phyloP scores from a whole-genome alignment of 2,113 vertebrate species.

The Cathartes aura region DNA sequence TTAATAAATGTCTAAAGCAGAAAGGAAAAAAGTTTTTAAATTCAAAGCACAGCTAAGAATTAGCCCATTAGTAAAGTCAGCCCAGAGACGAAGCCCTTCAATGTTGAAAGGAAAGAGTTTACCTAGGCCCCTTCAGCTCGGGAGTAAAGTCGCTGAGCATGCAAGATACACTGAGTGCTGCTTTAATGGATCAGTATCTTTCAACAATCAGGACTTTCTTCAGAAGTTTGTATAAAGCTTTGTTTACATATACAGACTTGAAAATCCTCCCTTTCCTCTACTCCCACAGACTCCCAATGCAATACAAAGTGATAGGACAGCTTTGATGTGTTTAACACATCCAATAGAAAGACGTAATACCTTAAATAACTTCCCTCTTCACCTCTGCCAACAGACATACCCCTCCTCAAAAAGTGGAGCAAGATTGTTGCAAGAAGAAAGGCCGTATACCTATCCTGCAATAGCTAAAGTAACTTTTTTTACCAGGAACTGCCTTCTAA shows the following conservation, averaged over 20 bases:
- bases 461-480: not conserved
- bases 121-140: not conserved
- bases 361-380: not conserved
- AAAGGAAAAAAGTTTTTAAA: not conserved
- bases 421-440: not conserved
- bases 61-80: not conserved
- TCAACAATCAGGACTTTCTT: conserved; percentile 20
- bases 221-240: conserved; percentile 10
- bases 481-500: not conserved
- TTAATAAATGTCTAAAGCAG: not conserved
- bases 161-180: not conserved
- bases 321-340: conserved; percentile 34
- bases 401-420: not conserved
- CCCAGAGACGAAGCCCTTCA: not conserved
- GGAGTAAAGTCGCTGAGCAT: not conserved
- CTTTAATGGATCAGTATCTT: not conserved
- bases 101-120: not conserved
- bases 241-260: conserved; percentile 51
- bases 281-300: conserved; percentile 7
- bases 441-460: rapidly evolving
- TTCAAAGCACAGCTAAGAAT: not conserved
- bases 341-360: not conserved
- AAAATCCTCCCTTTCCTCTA: conserved; percentile 59
- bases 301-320: not conserved
- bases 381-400: not conserved